Conservation (phyloP, 2,797 vertebrate species). For the Thripadectes ignobilis region DNA sequence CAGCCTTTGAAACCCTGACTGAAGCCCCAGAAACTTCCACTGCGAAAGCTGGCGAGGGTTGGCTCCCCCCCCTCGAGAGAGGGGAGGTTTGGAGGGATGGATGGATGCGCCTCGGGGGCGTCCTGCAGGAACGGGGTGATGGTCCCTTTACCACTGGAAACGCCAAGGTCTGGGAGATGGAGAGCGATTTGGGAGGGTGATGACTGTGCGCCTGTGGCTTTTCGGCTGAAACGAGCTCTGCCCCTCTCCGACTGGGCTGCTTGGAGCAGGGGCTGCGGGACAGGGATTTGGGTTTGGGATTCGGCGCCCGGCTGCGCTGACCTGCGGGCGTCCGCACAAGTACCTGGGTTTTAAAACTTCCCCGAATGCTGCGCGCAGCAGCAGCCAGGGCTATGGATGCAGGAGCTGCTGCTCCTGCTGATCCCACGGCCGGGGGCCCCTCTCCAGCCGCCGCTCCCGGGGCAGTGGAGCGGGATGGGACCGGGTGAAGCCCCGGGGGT, state of each 20-base stretch:
- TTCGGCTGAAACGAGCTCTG: background rate
- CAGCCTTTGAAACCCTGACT: background rate
- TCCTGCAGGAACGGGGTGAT: accelerated
- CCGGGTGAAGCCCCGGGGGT: accelerated
- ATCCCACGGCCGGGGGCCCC: background rate
- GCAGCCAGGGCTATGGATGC: accelerated
- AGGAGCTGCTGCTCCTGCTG: background rate
- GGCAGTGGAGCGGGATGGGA: background rate
- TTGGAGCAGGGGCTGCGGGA: background rate
- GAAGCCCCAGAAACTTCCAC: constrained; percentile 40
- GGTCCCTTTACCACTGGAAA: background rate
- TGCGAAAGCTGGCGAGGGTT: background rate
- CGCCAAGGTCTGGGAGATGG: background rate
- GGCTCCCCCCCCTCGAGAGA: background rate
- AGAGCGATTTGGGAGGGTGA: background rate
- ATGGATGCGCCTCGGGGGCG: accelerated
- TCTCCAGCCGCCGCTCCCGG: background rate
- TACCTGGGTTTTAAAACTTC: background rate
- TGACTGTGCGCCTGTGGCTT: accelerated
- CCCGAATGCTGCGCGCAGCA: background rate
- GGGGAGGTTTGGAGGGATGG: background rate
- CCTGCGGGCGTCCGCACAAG: background rate
- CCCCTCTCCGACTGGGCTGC: background rate
- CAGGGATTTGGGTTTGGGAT: background rate
- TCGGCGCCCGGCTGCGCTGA: background rate